Conservation (phyloP, 2,113 vertebrate genomes). For the Archilochus colubris region DNA sequence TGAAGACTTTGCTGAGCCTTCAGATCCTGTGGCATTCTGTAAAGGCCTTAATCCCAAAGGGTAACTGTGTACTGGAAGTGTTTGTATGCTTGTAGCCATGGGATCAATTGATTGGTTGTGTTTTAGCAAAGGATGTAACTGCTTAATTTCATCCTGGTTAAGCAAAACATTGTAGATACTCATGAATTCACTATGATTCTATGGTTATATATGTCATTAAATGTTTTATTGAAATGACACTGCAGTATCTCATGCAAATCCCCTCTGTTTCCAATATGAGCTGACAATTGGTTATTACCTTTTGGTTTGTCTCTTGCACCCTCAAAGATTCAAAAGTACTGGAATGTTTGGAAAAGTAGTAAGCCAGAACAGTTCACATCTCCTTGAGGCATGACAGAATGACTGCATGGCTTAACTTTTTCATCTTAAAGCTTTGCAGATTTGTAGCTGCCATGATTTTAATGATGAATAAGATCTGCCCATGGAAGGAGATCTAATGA, state of each 20-base stretch:
- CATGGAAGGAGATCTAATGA: conserved; percentile 6
- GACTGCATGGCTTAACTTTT: neutral
- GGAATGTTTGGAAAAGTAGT: neutral
- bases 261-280: neutral
- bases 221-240: neutral
- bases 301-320: neutral
- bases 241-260: neutral
- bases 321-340: neutral
- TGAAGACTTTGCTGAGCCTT: neutral
- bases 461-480: conserved; percentile 37
- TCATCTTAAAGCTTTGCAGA: conserved; percentile 12
- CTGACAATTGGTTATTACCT: neutral
- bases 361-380: neutral
- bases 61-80: neutral
- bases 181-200: neutral
- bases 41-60: neutral
- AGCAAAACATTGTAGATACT: neutral
- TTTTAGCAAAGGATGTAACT: neutral
- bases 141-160: neutral
- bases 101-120: neutral
- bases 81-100: fast-evolving
- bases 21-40: neutral
- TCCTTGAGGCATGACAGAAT: neutral
- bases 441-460: neutral
- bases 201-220: neutral